Evolutionary conservation across 1,140 invertebrate genomes (phyloP), one percentile per base, ranked within the genome.

Genomic region (Metaphire vulgaris): DNA sequence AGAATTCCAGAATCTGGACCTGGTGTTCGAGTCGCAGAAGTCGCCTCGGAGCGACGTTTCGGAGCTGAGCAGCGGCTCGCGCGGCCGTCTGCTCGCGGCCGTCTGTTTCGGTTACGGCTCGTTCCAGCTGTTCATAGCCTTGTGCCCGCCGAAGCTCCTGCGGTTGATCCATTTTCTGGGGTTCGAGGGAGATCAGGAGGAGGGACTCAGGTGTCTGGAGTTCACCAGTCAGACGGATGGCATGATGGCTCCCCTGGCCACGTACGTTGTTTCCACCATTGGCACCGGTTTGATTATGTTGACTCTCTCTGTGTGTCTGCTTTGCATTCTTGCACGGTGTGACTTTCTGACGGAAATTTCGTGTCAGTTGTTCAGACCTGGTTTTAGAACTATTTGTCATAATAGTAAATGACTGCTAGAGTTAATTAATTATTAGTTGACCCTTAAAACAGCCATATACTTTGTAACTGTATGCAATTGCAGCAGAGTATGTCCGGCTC

Each of bases 31-130:
- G 6, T 56, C 6, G 41, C 65, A 32, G 26, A 68, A 41, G 74
- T 75, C 66, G 21, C n/a, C n/a, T n/a, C 41, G 6, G 67, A 69
- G 33, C 65, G 21, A 34, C 28, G 12, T 73, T 67, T 68, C 16
- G 32, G 28, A 34, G 64, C 71, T 56, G 72, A 1, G 85, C 87
- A 21, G 87, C 89, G 72, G 87, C 91, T 0, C 31, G 70, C 12
- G 6, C 2, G 83, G 86, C 1, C 83, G 91, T n/a, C 82, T 92
- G 28, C 89, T 91, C 88, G 88, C 88, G 1, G 89, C 90, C 0
- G 90, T 91, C 2, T 91, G 90, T 80, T 92, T 92, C 83, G 91
- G 91, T 12, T 92, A 91, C 80, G 91, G 91, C 6, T 86, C 91
- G 64, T 91, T 92, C 80, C 91, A 92, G 80, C 82, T 92, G 33